Evolutionary conservation across 2,797 vertebrate genomes (phyloP).

Genomic region (Carcharodon carcharias): DNA sequence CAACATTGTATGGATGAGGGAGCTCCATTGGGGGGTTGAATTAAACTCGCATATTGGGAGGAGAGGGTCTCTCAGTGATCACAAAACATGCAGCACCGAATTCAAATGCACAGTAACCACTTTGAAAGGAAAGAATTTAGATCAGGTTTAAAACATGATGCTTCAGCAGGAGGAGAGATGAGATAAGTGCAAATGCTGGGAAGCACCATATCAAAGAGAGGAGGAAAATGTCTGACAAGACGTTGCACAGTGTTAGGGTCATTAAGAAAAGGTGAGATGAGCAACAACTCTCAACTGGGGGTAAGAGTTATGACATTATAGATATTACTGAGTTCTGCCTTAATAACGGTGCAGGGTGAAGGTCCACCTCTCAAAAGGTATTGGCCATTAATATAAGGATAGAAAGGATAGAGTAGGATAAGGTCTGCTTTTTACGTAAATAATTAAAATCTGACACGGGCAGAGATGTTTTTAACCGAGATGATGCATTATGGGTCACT

Average conservation of each 20-base stretch:
- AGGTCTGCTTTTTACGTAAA: not conserved
- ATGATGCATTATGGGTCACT: not conserved
- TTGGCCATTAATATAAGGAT: not conserved
- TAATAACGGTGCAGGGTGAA: not conserved
- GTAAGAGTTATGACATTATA: not conserved
- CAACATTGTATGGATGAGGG: not conserved
- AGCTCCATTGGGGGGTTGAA: too few species aligned
- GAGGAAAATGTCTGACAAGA: not conserved
- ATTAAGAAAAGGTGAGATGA: not conserved
- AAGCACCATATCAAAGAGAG: not conserved
- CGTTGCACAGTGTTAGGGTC: not conserved
- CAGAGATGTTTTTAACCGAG: not conserved
- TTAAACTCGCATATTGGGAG: not conserved
- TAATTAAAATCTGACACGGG: not conserved
- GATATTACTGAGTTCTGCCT: not conserved
- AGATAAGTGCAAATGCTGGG: not conserved
- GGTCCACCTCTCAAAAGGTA: not conserved
- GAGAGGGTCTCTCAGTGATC: not conserved
- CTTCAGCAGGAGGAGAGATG: not conserved
- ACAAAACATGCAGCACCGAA: not conserved
- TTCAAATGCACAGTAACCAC: not conserved
- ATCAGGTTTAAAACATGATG: not conserved
- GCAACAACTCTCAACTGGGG: not conserved
- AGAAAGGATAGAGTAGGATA: not conserved
- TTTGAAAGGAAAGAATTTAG: not conserved